Evolutionary conservation across 2,888 invertebrate species (phyloP).

Genomic region (Pammene aurita): DNA sequence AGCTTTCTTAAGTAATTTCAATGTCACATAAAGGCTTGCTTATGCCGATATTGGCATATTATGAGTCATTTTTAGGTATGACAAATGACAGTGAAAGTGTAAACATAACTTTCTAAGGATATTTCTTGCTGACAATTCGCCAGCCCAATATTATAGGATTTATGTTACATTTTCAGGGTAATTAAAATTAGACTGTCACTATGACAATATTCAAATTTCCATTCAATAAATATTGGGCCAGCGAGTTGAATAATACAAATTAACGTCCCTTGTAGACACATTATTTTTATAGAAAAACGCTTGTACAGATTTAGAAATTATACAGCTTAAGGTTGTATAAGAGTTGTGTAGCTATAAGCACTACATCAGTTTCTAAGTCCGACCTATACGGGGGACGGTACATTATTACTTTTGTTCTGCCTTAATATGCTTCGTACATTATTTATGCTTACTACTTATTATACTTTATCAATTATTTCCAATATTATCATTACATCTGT

Average conservation of each 20-base stretch:
- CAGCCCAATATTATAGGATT: too few species aligned
- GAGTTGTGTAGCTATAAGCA: slow-evolving; percentile 48
- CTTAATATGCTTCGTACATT: slow-evolving; percentile 62
- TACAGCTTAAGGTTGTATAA: slow-evolving; percentile 38
- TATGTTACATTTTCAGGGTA: too few species aligned
- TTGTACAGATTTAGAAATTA: background rate
- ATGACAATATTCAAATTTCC: too few species aligned
- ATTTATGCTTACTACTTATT: slow-evolving; percentile 76
- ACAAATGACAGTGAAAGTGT: too few species aligned
- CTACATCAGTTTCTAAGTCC: slow-evolving; percentile 50
- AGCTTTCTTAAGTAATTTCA: too few species aligned
- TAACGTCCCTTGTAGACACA: background rate
- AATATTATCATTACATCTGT: slow-evolving; percentile 57
- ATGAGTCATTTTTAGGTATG: too few species aligned
- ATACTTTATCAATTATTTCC: slow-evolving; percentile 50
- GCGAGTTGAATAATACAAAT: background rate
- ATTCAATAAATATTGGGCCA: too few species aligned
- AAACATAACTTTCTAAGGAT: too few species aligned
- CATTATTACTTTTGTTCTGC: slow-evolving; percentile 50
- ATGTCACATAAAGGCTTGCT: too few species aligned
- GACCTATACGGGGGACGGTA: slow-evolving; percentile 53
- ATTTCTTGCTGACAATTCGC: too few species aligned
- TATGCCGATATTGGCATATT: too few species aligned
- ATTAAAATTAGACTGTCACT: too few species aligned
- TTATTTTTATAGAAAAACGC: background rate